Base-by-base conservation (phyloP, 2,113 vertebrate species). In the Chlamydotis undulata region DNA sequence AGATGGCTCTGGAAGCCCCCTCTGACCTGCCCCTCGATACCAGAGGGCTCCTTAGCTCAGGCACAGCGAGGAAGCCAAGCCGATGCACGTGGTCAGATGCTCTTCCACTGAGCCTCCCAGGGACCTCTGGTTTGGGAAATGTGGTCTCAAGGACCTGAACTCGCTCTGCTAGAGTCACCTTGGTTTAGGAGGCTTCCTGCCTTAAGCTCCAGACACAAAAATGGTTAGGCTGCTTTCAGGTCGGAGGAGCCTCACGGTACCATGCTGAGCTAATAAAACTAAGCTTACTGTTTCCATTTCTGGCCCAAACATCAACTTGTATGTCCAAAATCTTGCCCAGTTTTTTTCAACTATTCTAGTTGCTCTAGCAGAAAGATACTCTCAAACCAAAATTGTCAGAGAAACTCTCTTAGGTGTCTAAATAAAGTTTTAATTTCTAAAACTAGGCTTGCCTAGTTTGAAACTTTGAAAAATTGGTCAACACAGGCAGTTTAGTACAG, bases 51-150 rank as follows among this genome's bases (percentile, higher is more conserved):
- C n/a, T 13, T 1, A 45, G 60, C 63, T 43, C 52, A 31, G 75
- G 74, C 63, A 47, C 78, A 31, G 70, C 1, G 9, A 87, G 70
- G 61, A 22, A 26, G n/a, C 19, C 12, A 12, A 39, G 47, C n/a
- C 37, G 47, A 35, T 7, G 4, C 26, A 16, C 1, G 0, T 1
- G 28, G 60, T 41, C 47, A 14, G 73, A 56, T 14, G n/a, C 21
- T 76, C 57, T 68, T 55, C 60, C 56, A n/a, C 1, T 2, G 19
- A 82, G 28, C 19, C 45, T 61, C 45, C 37, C 74, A 55, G 43
- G 15, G 63, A 57, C 31, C 11, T 43, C 47, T 17, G 10, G 22
- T 21, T 6, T 41, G 69, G 60, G 52, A 75, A 90, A 14, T 12
- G 41, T 0, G 9, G n/a, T 28, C 39, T 31, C 52, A 85, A 35